These are phyloP conservation scores for Ericerus pela DNA, from an alignment of 1,140 invertebrate genomes.

Conservation along the genomic window DNA sequence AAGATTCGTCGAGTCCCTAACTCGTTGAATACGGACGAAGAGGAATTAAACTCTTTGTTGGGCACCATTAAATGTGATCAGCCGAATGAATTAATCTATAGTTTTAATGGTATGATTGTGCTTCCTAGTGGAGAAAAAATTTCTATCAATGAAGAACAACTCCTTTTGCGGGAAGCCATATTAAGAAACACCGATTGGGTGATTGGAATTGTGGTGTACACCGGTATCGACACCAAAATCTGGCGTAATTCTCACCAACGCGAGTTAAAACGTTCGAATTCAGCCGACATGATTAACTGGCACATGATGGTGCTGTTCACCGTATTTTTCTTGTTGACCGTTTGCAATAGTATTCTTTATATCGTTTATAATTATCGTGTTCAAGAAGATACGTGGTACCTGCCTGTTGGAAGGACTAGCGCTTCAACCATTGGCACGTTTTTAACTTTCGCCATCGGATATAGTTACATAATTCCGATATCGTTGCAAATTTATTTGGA, in stretches of 20 bases:
- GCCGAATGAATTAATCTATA: constrained; percentile 1
- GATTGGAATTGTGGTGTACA: constrained; percentile 84
- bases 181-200: constrained; percentile 91
- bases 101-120: neutral
- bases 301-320: constrained; percentile 1
- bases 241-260: neutral
- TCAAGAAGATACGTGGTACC: neutral
- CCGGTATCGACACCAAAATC: constrained; percentile 91
- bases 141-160: constrained; percentile 63
- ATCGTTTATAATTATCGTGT: neutral
- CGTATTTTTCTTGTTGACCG: neutral
- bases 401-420: neutral
- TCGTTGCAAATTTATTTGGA: constrained; percentile 97
- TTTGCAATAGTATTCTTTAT: neutral
- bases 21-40: neutral
- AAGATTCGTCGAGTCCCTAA: constrained; percentile 85
- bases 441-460: neutral
- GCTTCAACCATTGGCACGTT: neutral
- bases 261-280: neutral
- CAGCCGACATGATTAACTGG: neutral
- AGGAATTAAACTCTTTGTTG: neutral
- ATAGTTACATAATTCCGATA: constrained; percentile 61
- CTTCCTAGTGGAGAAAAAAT: neutral
- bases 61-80: neutral
- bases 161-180: constrained; percentile 86